These are phyloP conservation scores for Apoda limacodes DNA, from an alignment of 2,888 invertebrate species.

Conservation along the genomic window DNA sequence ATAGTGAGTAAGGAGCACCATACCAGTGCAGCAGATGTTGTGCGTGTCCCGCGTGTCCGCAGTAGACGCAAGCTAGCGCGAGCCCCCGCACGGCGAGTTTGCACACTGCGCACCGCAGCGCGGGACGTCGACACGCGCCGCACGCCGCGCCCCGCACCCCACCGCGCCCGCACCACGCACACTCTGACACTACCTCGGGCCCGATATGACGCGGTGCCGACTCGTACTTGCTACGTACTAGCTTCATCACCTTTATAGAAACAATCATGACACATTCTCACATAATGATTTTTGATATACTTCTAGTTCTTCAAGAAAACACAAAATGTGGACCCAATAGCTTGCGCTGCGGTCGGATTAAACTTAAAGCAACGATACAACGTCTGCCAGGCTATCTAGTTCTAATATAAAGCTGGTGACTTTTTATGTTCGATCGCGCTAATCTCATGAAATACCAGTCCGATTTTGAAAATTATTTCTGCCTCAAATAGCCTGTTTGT, in stretches of 20 bases:
- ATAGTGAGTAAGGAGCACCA: too few relatives aligned
- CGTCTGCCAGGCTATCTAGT: too few relatives aligned
- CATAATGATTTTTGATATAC: too few relatives aligned
- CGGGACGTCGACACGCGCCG: constrained; percentile 76
- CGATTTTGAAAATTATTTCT: too few relatives aligned
- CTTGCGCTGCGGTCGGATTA: too few relatives aligned
- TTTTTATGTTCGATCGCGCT: too few relatives aligned
- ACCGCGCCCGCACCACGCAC: constrained; percentile 68
- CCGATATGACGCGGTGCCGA: constrained; percentile 81
- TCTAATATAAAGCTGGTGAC: too few relatives aligned
- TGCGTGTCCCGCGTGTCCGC: constrained; percentile 95
- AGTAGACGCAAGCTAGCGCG: constrained; percentile 87
- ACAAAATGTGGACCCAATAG: too few relatives aligned
- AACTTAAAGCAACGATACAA: too few relatives aligned
- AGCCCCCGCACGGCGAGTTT: constrained; percentile 86
- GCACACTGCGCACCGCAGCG: constrained; percentile 86
- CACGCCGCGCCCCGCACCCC: constrained; percentile 75
- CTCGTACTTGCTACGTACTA: constrained; percentile 73
- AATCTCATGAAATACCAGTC: too few relatives aligned
- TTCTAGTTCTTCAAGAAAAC: too few relatives aligned
- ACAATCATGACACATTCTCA: neutral
- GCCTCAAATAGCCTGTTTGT: too few relatives aligned
- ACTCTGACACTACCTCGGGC: constrained; percentile 77
- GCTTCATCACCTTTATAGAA: constrained; percentile 71
- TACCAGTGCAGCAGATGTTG: constrained; percentile 85